phyloP scores from a whole-genome alignment of 2,113 vertebrate species.

The Potamarius usumacintae region DNA sequence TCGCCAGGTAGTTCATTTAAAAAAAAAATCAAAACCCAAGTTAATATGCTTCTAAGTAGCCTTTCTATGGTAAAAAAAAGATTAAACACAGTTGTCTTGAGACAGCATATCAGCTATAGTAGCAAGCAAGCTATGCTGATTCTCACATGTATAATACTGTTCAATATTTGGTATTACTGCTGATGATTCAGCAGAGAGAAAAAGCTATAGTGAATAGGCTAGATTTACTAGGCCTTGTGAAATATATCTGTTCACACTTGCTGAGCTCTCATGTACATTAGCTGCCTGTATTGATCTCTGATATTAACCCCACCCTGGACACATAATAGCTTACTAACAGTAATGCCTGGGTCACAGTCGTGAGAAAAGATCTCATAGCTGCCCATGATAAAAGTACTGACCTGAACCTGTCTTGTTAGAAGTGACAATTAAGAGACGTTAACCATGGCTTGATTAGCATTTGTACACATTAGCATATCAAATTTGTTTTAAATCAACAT shows the following conservation, averaged over 20 bases:
- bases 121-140: not conserved
- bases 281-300: not conserved
- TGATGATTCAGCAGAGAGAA: not conserved
- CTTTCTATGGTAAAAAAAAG: not conserved
- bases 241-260: not conserved
- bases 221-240: not conserved
- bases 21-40: not conserved
- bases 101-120: not conserved
- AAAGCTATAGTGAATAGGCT: not conserved
- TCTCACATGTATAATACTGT: not conserved
- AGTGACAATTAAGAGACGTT: not conserved
- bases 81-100: not conserved
- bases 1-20: not conserved
- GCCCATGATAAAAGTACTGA: not conserved
- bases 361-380: not conserved
- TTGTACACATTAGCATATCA: not conserved
- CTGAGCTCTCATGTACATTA: not conserved
- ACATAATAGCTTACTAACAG: not conserved
- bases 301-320: not conserved
- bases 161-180: not conserved
- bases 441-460: not conserved
- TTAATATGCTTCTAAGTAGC: not conserved
- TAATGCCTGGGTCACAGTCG: not conserved
- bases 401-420: not conserved
- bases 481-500: not conserved